Evolutionary conservation across 2,797 vertebrate species (phyloP).

Genomic region (Choloepus didactylus): DNA sequence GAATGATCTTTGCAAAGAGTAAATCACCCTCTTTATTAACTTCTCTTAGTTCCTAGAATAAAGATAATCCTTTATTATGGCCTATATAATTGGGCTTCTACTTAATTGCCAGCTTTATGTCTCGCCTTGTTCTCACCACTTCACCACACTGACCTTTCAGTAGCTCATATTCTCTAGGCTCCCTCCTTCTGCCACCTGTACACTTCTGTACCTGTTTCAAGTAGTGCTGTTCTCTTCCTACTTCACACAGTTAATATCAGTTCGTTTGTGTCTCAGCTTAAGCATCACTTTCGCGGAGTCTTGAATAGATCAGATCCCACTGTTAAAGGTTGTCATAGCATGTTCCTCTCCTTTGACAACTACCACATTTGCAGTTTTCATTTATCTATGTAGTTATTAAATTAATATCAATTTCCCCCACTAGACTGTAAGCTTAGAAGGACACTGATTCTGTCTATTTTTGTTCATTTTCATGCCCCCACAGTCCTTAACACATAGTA

Average conservation of each 20-base stretch:
- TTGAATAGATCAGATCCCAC: not conserved
- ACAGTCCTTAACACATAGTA: conserved; percentile 19
- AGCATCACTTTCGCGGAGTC: not conserved
- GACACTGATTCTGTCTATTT: not conserved
- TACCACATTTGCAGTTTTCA: not conserved
- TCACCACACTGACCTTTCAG: not conserved
- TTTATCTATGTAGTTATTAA: not conserved
- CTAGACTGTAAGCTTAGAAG: not conserved
- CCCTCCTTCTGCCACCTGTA: not conserved
- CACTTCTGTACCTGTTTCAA: not conserved
- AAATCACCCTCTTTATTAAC: not conserved
- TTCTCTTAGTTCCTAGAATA: not conserved
- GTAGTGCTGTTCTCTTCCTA: not conserved
- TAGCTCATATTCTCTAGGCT: not conserved
- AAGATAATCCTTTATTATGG: not conserved
- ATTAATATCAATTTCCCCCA: not conserved
- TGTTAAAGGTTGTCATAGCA: not conserved
- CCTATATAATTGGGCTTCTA: not conserved
- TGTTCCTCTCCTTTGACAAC: not conserved
- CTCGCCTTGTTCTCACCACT: not conserved
- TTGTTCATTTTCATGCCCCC: not conserved
- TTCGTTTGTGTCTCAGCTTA: not conserved
- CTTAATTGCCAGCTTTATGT: not conserved
- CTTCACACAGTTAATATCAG: not conserved
- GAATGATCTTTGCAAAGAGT: not conserved